Conservation (phyloP, 1,140 invertebrate genomes). For the Macrosteles quadrilineatus region DNA sequence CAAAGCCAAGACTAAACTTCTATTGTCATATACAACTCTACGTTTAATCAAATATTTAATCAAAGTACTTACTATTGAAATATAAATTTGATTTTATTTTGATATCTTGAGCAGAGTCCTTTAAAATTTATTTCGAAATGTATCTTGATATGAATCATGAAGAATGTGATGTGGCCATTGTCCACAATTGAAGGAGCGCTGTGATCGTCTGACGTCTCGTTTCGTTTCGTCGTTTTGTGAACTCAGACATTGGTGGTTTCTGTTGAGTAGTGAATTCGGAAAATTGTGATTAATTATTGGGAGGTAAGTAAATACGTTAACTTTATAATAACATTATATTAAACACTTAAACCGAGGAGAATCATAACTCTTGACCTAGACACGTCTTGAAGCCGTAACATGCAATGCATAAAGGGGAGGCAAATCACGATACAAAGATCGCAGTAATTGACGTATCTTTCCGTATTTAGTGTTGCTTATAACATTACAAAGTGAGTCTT, state of each 20-base stretch:
- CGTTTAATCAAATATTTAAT: too few relatives aligned
- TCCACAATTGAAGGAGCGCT: constrained; percentile 33
- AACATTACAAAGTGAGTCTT: background rate
- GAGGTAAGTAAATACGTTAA: background rate
- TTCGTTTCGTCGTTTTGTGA: background rate
- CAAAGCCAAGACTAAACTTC: too few relatives aligned
- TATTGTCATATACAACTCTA: too few relatives aligned
- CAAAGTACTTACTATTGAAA: too few relatives aligned
- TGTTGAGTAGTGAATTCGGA: background rate
- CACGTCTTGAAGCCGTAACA: background rate
- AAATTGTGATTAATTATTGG: background rate
- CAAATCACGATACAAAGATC: constrained; percentile 16
- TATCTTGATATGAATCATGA: background rate
- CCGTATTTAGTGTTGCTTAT: background rate
- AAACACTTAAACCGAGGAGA: background rate
- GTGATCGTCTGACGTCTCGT: constrained; percentile 13
- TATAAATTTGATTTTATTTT: too few relatives aligned
- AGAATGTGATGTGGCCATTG: constrained; percentile 31
- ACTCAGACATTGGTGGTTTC: background rate
- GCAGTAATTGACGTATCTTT: constrained; percentile 9
- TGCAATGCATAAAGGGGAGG: background rate
- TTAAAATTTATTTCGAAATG: too few relatives aligned
- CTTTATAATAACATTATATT: background rate
- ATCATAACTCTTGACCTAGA: background rate
- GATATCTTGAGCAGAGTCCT: too few relatives aligned